A percentile compares a stretch with the other conserved stretches of the same genome.
phyloP scores from a whole-genome alignment of 2,113 vertebrate genomes.

The Sinocyclocheilus grahami region DNA sequence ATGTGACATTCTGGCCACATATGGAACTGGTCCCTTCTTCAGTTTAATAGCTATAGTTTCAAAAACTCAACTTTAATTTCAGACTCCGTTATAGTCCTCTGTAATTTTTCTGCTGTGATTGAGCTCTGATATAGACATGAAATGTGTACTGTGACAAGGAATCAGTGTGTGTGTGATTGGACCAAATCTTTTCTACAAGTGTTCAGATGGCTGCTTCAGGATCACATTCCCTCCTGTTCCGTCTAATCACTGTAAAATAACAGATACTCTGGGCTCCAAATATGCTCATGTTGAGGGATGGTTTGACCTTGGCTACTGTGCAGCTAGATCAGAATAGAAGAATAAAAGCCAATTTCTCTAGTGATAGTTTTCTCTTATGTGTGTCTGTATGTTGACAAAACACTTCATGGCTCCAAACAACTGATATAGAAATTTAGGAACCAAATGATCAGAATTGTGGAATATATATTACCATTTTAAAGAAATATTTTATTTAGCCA shows the following conservation, averaged over 20 bases:
- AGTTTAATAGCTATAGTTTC: background rate
- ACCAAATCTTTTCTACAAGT: slow-evolving; percentile 9
- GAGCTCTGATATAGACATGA: background rate
- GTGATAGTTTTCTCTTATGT: too few species aligned
- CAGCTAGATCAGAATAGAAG: background rate
- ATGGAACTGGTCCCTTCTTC: background rate
- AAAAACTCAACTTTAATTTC: background rate
- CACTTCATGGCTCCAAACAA: background rate
- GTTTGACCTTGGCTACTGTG: background rate
- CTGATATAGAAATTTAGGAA: background rate
- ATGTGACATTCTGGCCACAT: background rate
- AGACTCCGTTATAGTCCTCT: background rate
- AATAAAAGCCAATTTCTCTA: too few species aligned
- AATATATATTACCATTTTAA: background rate
- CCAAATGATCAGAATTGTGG: background rate
- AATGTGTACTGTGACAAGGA: slow-evolving; percentile 1
- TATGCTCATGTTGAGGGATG: background rate
- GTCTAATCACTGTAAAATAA: background rate
- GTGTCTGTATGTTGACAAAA: background rate
- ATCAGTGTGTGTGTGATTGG: slow-evolving; percentile 3
- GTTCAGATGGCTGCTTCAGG: background rate
- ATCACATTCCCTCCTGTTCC: too few species aligned
- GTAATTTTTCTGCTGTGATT: slow-evolving; percentile 4
- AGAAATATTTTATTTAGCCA: background rate
- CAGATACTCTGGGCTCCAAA: background rate